These are phyloP conservation scores for Phalangium opilio DNA, from an alignment of 2,888 invertebrate species.

Conservation along the genomic window DNA sequence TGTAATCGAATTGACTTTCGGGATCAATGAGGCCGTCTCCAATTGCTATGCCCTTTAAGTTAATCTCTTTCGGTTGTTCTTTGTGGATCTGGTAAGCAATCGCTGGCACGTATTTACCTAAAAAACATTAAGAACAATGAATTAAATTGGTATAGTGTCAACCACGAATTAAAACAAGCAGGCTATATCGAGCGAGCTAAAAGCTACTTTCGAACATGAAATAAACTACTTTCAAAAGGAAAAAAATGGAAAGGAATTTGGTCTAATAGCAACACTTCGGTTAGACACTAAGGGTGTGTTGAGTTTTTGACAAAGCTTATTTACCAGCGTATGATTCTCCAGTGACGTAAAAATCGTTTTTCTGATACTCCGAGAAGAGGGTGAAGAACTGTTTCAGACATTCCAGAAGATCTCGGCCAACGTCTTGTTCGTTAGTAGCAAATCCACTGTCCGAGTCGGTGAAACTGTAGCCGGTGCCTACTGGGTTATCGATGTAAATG, in stretches of 20 bases:
- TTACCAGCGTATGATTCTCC: constrained; percentile 78
- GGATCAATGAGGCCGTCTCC: constrained; percentile 27
- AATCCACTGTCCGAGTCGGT: constrained; percentile 60
- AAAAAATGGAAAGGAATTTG: too few species aligned
- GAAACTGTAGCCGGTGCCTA: constrained; percentile 82
- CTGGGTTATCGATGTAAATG: constrained; percentile 84
- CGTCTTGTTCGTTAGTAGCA: constrained; percentile 58
- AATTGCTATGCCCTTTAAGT: constrained; percentile 37
- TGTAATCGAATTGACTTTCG: constrained; percentile 27
- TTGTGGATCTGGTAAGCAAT: constrained; percentile 54
- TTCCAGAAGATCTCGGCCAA: constrained; percentile 60
- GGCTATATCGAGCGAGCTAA: too few species aligned
- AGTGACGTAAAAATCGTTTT: constrained; percentile 64
- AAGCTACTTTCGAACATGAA: too few species aligned
- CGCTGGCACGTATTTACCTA: constrained; percentile 59
- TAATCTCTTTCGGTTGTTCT: constrained; percentile 45
- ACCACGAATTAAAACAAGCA: not conserved
- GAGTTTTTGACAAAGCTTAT: too few species aligned
- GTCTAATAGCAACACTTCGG: too few species aligned
- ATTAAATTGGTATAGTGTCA: not conserved
- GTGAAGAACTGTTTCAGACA: constrained; percentile 66
- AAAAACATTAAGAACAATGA: constrained; percentile 24
- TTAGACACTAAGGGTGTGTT: too few species aligned
- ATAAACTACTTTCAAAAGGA: too few species aligned
- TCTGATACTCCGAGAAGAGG: constrained; percentile 57